These are phyloP conservation scores for Homarus americanus DNA, from an alignment of 1,140 invertebrate genomes.

Conservation along the genomic window DNA sequence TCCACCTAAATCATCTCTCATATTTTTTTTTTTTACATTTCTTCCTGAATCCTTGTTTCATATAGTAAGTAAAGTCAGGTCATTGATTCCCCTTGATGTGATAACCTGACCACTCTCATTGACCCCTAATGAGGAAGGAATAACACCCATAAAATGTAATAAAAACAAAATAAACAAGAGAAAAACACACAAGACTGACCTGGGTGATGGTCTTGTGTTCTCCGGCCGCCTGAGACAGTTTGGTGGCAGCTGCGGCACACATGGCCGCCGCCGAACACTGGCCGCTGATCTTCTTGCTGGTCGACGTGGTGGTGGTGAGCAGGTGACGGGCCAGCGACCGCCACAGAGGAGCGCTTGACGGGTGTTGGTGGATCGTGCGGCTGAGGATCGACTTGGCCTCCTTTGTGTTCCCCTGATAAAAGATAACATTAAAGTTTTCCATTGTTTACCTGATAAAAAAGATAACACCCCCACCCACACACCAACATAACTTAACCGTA, in stretches of 20 bases:
- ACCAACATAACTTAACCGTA: not conserved
- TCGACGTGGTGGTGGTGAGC: conserved; percentile 76
- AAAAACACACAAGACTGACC: conserved; percentile 14
- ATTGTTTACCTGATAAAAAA: too few species aligned
- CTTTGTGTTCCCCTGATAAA: conserved; percentile 77
- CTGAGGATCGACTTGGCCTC: conserved; percentile 80
- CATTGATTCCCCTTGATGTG: too few species aligned
- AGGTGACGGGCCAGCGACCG: conserved; percentile 76
- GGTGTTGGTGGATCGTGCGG: conserved; percentile 80
- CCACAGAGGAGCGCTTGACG: conserved; percentile 77
- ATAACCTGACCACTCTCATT: too few species aligned
- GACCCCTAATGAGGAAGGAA: too few species aligned
- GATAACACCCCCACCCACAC: too few species aligned
- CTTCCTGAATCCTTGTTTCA: too few species aligned
- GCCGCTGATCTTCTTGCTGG: conserved; percentile 40
- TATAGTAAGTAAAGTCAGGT: too few species aligned
- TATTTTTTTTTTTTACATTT: too few species aligned
- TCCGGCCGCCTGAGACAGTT: conserved; percentile 76
- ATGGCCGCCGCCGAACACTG: conserved; percentile 76
- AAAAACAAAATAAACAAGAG: not conserved
- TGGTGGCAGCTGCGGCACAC: conserved; percentile 77
- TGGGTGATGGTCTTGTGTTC: conserved; percentile 71
- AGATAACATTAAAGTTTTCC: not conserved
- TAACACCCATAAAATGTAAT: too few species aligned
- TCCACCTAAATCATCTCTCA: too few species aligned